Base-by-base conservation (phyloP, 2,888 invertebrate species). In the Hofmannophila pseudospretella region DNA sequence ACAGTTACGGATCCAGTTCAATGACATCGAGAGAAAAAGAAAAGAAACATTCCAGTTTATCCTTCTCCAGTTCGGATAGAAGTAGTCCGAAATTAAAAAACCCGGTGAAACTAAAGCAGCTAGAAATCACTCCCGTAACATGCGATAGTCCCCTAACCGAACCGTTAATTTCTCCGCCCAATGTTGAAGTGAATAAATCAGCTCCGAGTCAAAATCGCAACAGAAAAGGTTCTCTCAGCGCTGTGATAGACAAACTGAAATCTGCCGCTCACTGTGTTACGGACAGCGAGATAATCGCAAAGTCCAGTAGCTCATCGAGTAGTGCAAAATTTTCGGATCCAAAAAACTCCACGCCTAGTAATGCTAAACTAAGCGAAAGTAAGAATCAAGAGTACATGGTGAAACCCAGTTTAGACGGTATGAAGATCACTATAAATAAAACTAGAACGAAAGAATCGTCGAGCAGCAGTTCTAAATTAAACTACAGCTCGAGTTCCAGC, bases 341-440 rank as follows among this genome's bases (percentile, higher is more conserved):
- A 48, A 79, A 86, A 70, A 71, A 72, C 54, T 63, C 65, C 33
- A 67, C 66, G 47, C 80, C 76, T 38, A 71, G 76, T 49, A 78
- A 75, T 45, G 62, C 74, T 47, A 77, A 81, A 61, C 42, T 72
- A 16, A 72, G 58, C 42, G 79, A 86, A 46, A 88, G 78, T 40
- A 93, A 93, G 76, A 93, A 93, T 63, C 92, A 93, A 16, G 95
- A 95, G 59, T 96, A 96, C 58, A 95, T 95, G 92, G 94, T 96
- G 0, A 96, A 96, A 63, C 93, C 94, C 10, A 95, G 95, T 63
- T 92, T 92, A 9, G 96, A 96, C 54, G 96, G 96, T 2, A 94
- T 97, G 84, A 97, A 96, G 72, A 90, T 97, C 36, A 97, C 96
- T 2, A 96, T 96, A 14, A 96, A 96, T 61, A 96, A 96, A 81